Percentiles rank a stretch among this genome's conserved stretches.
phyloP scores from a whole-genome alignment of 2,797 vertebrate genomes.

The Pangasius krempfi region DNA sequence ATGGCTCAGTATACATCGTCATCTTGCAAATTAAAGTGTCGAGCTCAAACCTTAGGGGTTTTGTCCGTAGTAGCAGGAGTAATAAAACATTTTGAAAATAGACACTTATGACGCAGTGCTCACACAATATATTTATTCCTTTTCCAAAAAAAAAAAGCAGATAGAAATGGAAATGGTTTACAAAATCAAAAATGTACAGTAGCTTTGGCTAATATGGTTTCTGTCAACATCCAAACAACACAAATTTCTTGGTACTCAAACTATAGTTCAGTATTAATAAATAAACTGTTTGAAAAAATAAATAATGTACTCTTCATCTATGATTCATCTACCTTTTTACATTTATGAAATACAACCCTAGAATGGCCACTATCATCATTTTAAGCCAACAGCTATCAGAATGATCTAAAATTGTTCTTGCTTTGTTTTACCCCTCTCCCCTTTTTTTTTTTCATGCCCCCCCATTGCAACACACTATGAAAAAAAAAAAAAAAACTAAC shows the following conservation, averaged over 20 bases:
- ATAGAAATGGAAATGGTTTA: constrained; percentile 73
- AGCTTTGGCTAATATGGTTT: constrained; percentile 77
- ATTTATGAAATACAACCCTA: constrained; percentile 69
- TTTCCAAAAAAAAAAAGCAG: constrained; percentile 71
- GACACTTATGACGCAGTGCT: constrained; percentile 52
- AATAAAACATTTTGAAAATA: neutral
- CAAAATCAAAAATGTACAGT: constrained; percentile 73
- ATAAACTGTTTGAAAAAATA: constrained; percentile 88
- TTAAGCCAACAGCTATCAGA: constrained; percentile 16
- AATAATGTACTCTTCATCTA: constrained; percentile 81
- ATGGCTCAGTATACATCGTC: neutral
- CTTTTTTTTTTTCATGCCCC: constrained; percentile 44
- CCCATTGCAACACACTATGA: constrained; percentile 55
- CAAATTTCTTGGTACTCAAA: constrained; percentile 63
- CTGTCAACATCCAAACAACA: constrained; percentile 59
- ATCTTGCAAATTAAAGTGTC: neutral
- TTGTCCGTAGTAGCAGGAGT: neutral
- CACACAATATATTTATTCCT: constrained; percentile 71
- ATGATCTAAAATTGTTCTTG: neutral
- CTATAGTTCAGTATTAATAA: constrained; percentile 82
- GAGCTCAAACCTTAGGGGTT: neutral
- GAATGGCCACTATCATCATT: constrained; percentile 27
- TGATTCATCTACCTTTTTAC: constrained; percentile 72
- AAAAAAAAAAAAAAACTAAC: neutral
- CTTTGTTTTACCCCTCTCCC: constrained; percentile 61